These are phyloP conservation scores for Petrolisthes cinctipes DNA, from an alignment of 2,888 invertebrate species.

Conservation along the genomic window DNA sequence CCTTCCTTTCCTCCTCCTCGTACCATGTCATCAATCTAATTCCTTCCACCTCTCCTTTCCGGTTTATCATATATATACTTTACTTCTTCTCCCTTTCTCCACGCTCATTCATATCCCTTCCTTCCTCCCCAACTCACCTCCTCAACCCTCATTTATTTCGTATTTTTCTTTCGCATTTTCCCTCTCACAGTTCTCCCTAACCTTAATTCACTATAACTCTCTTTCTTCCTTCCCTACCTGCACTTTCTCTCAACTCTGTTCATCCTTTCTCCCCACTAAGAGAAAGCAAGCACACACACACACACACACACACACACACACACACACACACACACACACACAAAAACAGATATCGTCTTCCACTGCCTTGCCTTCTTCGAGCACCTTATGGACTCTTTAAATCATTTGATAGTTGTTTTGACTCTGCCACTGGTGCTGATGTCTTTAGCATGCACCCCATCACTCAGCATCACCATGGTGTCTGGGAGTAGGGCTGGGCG, in stretches of 20 bases:
- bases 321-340: neutral
- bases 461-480: neutral
- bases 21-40: neutral
- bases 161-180: neutral
- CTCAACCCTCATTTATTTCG: neutral
- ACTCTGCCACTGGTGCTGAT: neutral
- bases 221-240: neutral
- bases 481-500: neutral
- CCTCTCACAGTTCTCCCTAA: neutral
- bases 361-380: neutral
- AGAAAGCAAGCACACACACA: too few species aligned
- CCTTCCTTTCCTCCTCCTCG: neutral
- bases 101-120: neutral
- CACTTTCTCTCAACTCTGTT: neutral
- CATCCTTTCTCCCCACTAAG: neutral
- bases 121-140: neutral
- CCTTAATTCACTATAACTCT: too few species aligned
- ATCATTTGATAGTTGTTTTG: constrained; percentile 11
- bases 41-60: neutral
- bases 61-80: neutral
- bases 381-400: constrained; percentile 5
- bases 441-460: constrained; percentile 7
- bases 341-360: neutral
- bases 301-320: neutral
- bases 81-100: too few species aligned